A percentile compares a stretch with the other conserved stretches of the same genome.
Evolutionary conservation across 2,113 vertebrate genomes (phyloP).

Genomic region (Brevimyrus niger): DNA sequence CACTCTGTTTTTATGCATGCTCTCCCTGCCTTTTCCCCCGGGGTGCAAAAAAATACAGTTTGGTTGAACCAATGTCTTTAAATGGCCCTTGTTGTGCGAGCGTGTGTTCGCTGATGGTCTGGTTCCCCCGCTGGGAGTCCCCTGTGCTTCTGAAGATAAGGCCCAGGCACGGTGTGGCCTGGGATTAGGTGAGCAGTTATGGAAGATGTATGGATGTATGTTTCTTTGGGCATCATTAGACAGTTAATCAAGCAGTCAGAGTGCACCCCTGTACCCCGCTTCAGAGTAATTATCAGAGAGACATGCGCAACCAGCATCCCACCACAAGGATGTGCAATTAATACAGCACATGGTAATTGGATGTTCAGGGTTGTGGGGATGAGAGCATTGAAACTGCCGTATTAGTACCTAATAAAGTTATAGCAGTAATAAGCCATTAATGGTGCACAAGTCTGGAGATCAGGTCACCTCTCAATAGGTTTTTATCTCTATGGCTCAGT

Average conservation of each 20-base stretch:
- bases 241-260: constrained; percentile 15
- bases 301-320: neutral
- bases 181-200: neutral
- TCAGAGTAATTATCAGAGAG: constrained; percentile 2
- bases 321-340: neutral
- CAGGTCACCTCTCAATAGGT: neutral
- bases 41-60: neutral
- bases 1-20: neutral
- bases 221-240: constrained; percentile 9
- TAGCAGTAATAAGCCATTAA: constrained; percentile 8
- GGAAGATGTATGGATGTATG: neutral
- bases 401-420: constrained; percentile 12
- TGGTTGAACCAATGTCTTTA: neutral
- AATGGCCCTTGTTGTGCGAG: neutral
- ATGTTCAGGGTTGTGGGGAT: neutral
- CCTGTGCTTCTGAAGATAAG: neutral
- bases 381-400: neutral
- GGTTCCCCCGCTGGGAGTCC: neutral
- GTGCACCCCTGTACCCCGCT: neutral
- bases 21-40: neutral
- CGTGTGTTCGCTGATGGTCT: neutral
- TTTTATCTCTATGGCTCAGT: neutral
- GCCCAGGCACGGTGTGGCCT: neutral
- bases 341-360: constrained; percentile 6
- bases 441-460: neutral